A percentile compares a stretch with the other conserved stretches of the same genome.
Conservation (phyloP, 2,888 invertebrate species). For the Limnephilus auricula region DNA sequence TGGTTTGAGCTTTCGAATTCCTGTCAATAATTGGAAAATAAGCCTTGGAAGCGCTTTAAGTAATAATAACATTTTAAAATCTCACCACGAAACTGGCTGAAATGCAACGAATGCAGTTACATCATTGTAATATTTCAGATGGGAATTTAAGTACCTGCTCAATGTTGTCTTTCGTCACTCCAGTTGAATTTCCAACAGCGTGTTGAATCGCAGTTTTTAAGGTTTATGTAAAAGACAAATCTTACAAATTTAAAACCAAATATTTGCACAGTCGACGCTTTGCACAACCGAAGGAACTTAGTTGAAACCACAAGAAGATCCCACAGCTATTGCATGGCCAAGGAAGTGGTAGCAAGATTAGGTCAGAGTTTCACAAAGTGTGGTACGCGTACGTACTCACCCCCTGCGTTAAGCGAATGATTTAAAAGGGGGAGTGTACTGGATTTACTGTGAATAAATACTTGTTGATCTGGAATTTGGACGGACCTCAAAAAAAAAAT, state of each 20-base stretch:
- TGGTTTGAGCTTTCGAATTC: neutral
- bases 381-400: neutral
- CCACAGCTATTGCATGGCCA: neutral
- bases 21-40: neutral
- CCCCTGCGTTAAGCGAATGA: neutral
- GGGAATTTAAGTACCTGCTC: neutral
- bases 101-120: neutral
- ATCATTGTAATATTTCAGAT: neutral
- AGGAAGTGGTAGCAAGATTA: neutral
- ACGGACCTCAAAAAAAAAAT: too few relatives aligned
- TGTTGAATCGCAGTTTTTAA: neutral
- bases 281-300: neutral
- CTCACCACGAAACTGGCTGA: neutral
- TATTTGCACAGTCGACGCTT: neutral
- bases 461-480: too few relatives aligned
- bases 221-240: constrained; percentile 2
- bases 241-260: neutral
- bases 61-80: neutral
- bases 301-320: neutral
- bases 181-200: neutral
- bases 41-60: neutral
- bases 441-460: too few relatives aligned
- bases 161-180: neutral
- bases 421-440: neutral
- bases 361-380: neutral